Conservation (phyloP, 1,140 invertebrate species). For the Aphaenogaster rudis region DNA sequence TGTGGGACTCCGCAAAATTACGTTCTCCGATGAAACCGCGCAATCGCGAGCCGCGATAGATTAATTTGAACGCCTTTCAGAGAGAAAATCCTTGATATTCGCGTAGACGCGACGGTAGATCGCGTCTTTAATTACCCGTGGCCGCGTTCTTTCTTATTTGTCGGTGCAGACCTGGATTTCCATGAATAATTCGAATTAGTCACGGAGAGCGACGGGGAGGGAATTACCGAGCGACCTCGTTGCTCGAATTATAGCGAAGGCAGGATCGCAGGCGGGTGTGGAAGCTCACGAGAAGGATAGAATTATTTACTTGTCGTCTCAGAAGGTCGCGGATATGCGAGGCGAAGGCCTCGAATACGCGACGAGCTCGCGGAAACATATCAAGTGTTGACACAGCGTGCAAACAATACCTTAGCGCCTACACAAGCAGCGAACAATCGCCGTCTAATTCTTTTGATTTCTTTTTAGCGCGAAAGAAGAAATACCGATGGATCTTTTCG, state of each 20-base stretch:
- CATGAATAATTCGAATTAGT: constrained; percentile 69
- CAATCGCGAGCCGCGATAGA: background rate
- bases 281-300: constrained; percentile 14
- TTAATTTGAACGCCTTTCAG: background rate
- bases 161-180: constrained; percentile 60
- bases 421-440: background rate
- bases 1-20: background rate
- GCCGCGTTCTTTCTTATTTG: constrained; percentile 56
- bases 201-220: background rate
- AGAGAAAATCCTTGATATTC: constrained; percentile 39
- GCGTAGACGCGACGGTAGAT: background rate
- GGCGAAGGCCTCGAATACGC: constrained; percentile 22
- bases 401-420: background rate
- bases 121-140: constrained; percentile 41
- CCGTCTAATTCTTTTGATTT: background rate
- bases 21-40: background rate
- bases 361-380: background rate
- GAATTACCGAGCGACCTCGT: constrained; percentile 19
- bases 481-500: background rate
- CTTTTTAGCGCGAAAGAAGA: background rate
- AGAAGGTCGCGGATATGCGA: constrained; percentile 11
- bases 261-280: constrained; percentile 17
- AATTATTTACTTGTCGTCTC: background rate
- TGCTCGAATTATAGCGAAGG: constrained; percentile 39
- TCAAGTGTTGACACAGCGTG: background rate